phyloP scores from a whole-genome alignment of 2,113 vertebrate genomes.

The Hoplias malabaricus region DNA sequence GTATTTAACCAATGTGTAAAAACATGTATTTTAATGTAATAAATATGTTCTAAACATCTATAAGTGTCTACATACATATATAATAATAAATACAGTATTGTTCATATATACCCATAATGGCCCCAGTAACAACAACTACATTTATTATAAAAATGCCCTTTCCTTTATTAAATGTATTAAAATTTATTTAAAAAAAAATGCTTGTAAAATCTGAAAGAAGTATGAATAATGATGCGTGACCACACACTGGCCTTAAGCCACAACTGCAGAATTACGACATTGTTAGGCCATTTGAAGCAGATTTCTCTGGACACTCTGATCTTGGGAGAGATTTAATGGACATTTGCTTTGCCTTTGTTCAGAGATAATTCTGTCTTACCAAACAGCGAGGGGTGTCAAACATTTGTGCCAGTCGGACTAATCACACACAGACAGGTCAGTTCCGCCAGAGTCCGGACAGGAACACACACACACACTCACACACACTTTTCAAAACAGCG shows the following conservation, averaged over 20 bases:
- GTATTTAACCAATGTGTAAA: too few relatives aligned
- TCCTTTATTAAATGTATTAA: too few relatives aligned
- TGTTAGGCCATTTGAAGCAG: neutral
- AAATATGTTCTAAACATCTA: too few relatives aligned
- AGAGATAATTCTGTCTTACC: neutral
- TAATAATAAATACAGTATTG: too few relatives aligned
- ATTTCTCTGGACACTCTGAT: neutral
- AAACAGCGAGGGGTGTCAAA: neutral
- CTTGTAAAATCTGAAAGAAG: too few relatives aligned
- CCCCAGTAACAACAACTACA: too few relatives aligned
- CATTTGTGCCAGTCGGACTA: neutral
- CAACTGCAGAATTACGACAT: neutral
- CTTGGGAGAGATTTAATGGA: neutral
- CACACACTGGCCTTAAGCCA: neutral
- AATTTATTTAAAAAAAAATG: too few relatives aligned
- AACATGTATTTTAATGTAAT: too few relatives aligned
- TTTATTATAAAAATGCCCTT: too few relatives aligned
- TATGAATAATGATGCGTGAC: too few relatives aligned
- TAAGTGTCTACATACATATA: too few relatives aligned
- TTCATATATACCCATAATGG: too few relatives aligned
- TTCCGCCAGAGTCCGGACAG: neutral
- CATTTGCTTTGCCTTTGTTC: neutral
- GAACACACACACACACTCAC: constrained; percentile 42
- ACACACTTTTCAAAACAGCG: neutral
- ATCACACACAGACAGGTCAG: constrained; percentile 15